Percentiles rank a stretch among this genome's conserved stretches.
Conservation (phyloP, 23 tunicate species). For the Oikopleura albicans region DNA sequence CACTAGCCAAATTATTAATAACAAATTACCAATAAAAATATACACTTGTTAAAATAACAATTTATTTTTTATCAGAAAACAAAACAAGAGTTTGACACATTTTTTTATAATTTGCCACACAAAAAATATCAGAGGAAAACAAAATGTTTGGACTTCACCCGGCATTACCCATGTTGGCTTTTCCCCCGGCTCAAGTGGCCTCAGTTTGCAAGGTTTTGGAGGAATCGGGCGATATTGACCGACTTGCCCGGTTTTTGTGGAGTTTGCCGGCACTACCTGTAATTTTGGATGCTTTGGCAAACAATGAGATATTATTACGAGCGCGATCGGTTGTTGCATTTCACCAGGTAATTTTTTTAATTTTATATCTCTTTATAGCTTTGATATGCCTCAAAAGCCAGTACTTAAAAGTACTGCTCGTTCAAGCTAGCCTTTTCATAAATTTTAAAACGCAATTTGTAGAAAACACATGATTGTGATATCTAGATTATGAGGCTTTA, state of each 20-base stretch:
- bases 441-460: no score
- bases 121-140: not conserved
- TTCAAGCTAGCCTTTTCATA: no score
- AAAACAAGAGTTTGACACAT: not conserved
- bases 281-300: slow-evolving; percentile 50
- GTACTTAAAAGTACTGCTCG: no score
- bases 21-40: not conserved
- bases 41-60: no score
- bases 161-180: not conserved
- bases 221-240: slow-evolving; percentile 56
- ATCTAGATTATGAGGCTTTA: no score
- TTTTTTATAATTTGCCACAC: not conserved
- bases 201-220: slow-evolving; percentile 63
- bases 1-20: not conserved
- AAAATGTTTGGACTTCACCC: not conserved
- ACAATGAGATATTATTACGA: slow-evolving; percentile 44
- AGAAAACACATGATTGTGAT: no score
- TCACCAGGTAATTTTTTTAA: slow-evolving; percentile 77
- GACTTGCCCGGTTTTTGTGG: slow-evolving; percentile 79
- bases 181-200: slow-evolving; percentile 33
- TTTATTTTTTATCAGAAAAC: no score
- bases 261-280: slow-evolving; percentile 61
- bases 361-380: no score
- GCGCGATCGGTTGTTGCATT: slow-evolving; percentile 69
- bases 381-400: no score